Evolutionary conservation across 2,113 vertebrate species (phyloP), one percentile per base, ranked within the genome.

Genomic region (Astatoreochromis straeleni): DNA sequence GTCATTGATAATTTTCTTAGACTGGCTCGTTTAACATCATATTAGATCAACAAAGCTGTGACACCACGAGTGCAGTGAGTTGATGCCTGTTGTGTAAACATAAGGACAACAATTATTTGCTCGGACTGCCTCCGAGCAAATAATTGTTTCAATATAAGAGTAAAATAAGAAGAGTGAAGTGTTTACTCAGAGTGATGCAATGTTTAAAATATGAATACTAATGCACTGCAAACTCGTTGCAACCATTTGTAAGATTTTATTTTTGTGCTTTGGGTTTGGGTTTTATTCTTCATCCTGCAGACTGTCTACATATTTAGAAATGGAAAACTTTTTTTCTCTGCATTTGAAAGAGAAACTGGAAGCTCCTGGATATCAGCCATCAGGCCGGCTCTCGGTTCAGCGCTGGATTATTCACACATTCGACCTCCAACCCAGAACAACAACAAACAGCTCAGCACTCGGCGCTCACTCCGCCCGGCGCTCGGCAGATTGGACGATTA

Each of bases 401-500:
- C 1, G 42, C 81, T 70, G 86, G 89, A 92, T 93, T 90, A 92
- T 92, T 94, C 92, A 88, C 93, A 92, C 87, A 81, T 87, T 81
- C 88, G 65, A 91, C 91, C 89, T 91, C 83, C 84, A 70, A 84
- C 84, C 86, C 88, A 40, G 40, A 90, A 80, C 90, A 92, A 89
- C 92, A 92, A 90, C 92, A 86, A 90, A 73, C 84, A 84, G 87
- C 86, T 58, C 81, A 7, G n/a, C 19, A 38, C 70, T 80, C 51
- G 6, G 17, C 10, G 33, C 85, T 87, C 79, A 31, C 58, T 63
- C 86, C 4, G 63, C 70, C 78, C 1, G 82, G 19, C 60, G 54
- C 80, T 81, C 70, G 4, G 68, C 60, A 91, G 91, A 93, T 90
- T 89, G 93, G 86, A 93, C 86, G 84, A 93, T 94, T 92, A 92